Evolutionary conservation across 2,797 vertebrate genomes (phyloP).

Genomic region (Hippocampus kuda): DNA sequence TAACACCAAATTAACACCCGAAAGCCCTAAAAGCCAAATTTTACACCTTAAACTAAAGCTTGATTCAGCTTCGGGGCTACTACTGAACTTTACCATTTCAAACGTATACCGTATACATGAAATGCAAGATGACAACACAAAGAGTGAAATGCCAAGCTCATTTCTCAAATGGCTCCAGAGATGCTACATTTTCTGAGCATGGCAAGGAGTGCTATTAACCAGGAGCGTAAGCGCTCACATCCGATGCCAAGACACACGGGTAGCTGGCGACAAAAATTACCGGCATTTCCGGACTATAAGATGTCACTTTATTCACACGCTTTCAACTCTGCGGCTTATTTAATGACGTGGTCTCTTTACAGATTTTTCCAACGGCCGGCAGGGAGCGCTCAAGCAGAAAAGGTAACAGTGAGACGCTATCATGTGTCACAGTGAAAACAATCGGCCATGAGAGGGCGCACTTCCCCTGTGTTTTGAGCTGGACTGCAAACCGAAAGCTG

Average conservation of each 20-base stretch:
- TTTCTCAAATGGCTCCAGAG: slow-evolving; percentile 15
- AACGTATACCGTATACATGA: not conserved
- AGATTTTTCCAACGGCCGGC: too few species aligned
- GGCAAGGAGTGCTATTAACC: slow-evolving; percentile 21
- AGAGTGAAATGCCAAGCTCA: not conserved
- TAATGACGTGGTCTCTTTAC: too few species aligned
- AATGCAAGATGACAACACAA: not conserved
- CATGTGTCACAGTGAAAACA: too few species aligned
- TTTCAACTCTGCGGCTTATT: too few species aligned
- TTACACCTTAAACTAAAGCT: not conserved
- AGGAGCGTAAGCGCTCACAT: slow-evolving; percentile 23
- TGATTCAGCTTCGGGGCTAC: not conserved
- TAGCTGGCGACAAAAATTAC: slow-evolving; percentile 34
- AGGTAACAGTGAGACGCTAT: too few species aligned
- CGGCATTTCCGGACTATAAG: not conserved
- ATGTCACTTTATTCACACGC: too few species aligned
- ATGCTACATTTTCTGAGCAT: slow-evolving; percentile 21
- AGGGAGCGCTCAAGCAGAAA: too few species aligned
- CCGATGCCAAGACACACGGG: slow-evolving; percentile 35
- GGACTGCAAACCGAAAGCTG: too few species aligned
- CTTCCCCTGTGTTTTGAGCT: too few species aligned
- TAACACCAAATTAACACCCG: too few species aligned
- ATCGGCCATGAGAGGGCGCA: too few species aligned
- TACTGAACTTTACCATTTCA: not conserved
- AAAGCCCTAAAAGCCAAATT: not conserved